Evolutionary conservation across 2,888 invertebrate genomes (phyloP).

Genomic region (Xanthorhoe spadicearia): DNA sequence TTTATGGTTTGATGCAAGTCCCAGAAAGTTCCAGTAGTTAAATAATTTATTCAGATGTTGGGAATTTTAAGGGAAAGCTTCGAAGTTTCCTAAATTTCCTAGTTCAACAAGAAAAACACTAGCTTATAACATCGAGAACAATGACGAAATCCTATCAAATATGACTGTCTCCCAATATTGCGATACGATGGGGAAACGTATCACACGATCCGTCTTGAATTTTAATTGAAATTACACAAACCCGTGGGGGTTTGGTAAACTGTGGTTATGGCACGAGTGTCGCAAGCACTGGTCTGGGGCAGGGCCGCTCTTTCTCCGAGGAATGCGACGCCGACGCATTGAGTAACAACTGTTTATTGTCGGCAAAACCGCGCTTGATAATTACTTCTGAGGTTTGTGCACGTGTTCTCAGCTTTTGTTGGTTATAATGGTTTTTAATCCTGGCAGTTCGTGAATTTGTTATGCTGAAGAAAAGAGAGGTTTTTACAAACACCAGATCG

Average conservation of each 20-base stretch:
- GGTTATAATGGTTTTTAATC: too few species aligned
- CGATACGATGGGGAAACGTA: slow-evolving; percentile 58
- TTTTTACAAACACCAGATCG: too few species aligned
- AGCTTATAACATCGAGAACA: slow-evolving; percentile 22
- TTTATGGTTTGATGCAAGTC: neutral
- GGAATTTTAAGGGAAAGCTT: too few species aligned
- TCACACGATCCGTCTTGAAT: slow-evolving; percentile 67
- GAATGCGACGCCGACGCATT: slow-evolving; percentile 57
- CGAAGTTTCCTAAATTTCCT: too few species aligned
- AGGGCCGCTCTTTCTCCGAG: slow-evolving; percentile 74
- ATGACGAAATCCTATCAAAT: slow-evolving; percentile 34
- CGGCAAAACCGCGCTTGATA: slow-evolving; percentile 47
- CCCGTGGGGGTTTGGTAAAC: slow-evolving; percentile 66
- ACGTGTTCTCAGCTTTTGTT: slow-evolving; percentile 1
- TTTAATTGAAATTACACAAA: slow-evolving; percentile 74
- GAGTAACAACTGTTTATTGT: slow-evolving; percentile 42
- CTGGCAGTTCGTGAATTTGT: too few species aligned
- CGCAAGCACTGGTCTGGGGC: slow-evolving; percentile 65
- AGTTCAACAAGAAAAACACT: too few species aligned
- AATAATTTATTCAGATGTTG: too few species aligned
- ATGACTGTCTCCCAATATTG: slow-evolving; percentile 59
- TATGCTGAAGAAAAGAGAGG: too few species aligned
- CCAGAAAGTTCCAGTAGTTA: neutral
- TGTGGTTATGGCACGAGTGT: slow-evolving; percentile 64
- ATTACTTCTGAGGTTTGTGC: slow-evolving; percentile 45